Conservation (phyloP, 2,888 invertebrate genomes). For the Andrena camellia region DNA sequence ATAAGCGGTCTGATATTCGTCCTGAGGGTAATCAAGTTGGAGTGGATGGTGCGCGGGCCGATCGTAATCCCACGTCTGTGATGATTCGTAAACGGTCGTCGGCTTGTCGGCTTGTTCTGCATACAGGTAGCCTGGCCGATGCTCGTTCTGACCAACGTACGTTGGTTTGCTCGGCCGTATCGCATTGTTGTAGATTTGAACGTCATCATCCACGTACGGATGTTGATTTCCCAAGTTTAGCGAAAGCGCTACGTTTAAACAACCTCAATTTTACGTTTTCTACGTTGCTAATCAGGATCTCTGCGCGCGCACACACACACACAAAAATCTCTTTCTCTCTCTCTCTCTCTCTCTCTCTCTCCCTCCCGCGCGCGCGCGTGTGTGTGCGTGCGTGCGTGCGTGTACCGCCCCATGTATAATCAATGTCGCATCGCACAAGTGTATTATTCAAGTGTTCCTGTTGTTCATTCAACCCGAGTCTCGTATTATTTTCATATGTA, state of each 20-base stretch:
- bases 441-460: no score
- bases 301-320: neutral
- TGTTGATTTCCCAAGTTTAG: constrained; percentile 82
- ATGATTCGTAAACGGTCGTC: constrained; percentile 68
- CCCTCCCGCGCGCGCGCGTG: no score
- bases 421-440: no score
- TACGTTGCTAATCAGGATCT: neutral
- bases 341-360: no score
- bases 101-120: constrained; percentile 68
- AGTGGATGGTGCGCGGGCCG: constrained; percentile 67
- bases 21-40: constrained; percentile 79
- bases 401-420: no score
- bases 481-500: neutral
- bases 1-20: constrained; percentile 81
- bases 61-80: constrained; percentile 66
- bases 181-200: constrained; percentile 81
- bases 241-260: constrained; percentile 78
- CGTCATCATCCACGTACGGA: constrained; percentile 86
- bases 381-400: no score
- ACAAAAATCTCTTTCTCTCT: neutral
- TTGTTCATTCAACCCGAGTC: constrained; percentile 1
- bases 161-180: constrained; percentile 83
- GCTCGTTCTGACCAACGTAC: constrained; percentile 60
- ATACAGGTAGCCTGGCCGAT: constrained; percentile 56
- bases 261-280: constrained; percentile 41